Conservation (phyloP, 2,888 invertebrate species). For the Ochropleura plecta region DNA sequence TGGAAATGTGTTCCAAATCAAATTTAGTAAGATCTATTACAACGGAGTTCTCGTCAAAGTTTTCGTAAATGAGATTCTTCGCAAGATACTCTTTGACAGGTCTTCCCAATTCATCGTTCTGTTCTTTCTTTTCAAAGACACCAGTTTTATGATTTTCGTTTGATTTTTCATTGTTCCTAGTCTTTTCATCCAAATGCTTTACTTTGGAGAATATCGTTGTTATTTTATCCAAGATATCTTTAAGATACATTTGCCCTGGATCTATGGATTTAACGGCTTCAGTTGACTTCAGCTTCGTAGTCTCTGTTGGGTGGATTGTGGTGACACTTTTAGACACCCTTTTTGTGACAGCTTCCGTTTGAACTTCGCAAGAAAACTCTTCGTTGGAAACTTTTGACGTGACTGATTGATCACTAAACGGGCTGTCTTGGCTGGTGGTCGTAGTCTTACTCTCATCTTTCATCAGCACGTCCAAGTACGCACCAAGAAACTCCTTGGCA, state of each 20-base stretch:
- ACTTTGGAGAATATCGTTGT: conserved; percentile 77
- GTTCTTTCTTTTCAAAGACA: conserved; percentile 47
- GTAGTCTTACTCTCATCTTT: conserved; percentile 69
- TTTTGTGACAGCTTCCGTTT: conserved; percentile 76
- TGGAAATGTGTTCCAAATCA: conserved; percentile 78
- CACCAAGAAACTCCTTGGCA: conserved; percentile 80
- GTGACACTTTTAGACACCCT: conserved; percentile 77
- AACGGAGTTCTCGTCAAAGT: conserved; percentile 73
- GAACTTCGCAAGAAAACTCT: conserved; percentile 72
- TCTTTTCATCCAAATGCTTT: conserved; percentile 60
- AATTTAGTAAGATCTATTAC: conserved; percentile 80
- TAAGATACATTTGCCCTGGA: conserved; percentile 77
- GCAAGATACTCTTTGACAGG: conserved; percentile 62
- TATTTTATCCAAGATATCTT: conserved; percentile 80
- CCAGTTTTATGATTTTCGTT: conserved; percentile 49
- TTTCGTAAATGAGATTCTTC: conserved; percentile 69
- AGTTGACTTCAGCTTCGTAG: conserved; percentile 40
- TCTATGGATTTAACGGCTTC: conserved; percentile 64
- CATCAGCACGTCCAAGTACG: conserved; percentile 79
- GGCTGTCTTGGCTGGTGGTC: conserved; percentile 62
- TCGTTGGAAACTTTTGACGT: conserved; percentile 46
- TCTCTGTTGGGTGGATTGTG: conserved; percentile 61
- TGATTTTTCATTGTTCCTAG: conserved; percentile 41
- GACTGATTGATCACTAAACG: conserved; percentile 70
- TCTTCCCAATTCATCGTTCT: conserved; percentile 69